A percentile compares a stretch with the other conserved stretches of the same genome.
These are phyloP conservation scores for Calyptommatus sinebrachiatus DNA, from an alignment of 2,113 vertebrate genomes.

Conservation along the genomic window DNA sequence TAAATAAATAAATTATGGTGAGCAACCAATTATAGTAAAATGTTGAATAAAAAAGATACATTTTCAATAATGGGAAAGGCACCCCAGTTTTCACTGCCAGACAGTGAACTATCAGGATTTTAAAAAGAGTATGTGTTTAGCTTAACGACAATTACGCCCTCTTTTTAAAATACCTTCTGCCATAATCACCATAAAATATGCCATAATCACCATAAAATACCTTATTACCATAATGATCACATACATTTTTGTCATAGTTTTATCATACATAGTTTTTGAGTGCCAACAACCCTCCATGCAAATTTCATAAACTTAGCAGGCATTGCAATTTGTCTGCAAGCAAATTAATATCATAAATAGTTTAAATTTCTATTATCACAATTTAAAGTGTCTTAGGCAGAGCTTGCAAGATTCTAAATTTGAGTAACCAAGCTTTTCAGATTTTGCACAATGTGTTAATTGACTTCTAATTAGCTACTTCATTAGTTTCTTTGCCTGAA, in stretches of 20 bases:
- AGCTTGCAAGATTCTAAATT: not conserved
- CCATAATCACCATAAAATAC: too few species aligned
- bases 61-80: too few species aligned
- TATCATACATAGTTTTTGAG: not conserved
- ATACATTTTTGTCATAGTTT: not conserved
- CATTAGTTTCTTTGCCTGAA: not conserved
- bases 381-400: not conserved
- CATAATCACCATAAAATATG: too few species aligned
- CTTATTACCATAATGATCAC: too few species aligned
- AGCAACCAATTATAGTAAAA: too few species aligned
- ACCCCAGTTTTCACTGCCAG: too few species aligned
- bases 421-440: not conserved
- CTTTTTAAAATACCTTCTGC: too few species aligned
- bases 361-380: not conserved
- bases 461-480: not conserved
- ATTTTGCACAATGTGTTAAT: constrained; percentile 1
- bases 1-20: too few species aligned
- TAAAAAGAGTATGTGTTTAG: too few species aligned
- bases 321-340: not conserved
- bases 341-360: not conserved
- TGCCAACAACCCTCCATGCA: not conserved
- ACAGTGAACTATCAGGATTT: too few species aligned
- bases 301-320: not conserved
- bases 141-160: too few species aligned
- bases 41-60: too few species aligned